Evolutionary conservation across 2,113 vertebrate genomes (phyloP), one percentile per base, ranked within the genome.

Genomic region (Lophura nycthemera): DNA sequence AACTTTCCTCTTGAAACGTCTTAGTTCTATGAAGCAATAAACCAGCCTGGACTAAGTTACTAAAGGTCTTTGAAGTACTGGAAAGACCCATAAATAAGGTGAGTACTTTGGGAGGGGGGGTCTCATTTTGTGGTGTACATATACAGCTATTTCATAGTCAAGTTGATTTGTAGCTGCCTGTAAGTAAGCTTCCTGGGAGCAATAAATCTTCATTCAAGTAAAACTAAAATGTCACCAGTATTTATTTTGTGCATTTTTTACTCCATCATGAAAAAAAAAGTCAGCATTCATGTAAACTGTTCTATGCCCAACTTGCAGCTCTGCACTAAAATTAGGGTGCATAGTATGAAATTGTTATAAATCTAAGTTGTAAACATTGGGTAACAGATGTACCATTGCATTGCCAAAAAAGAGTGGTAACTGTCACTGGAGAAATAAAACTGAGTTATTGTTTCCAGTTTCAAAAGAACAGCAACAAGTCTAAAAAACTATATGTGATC

Each of bases 41-140:
- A 99, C 97, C 98, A 94, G 97, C 98, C 98, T 98, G 98, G 98
- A 95, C 98, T 98, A 98, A 98, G 98, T 99, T 98, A 99, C 98
- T 97, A 97, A 95, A 96, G 92, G 95, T 97, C 98, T 99, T 99
- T 99, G 99, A 99, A 99, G 99, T 98, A 96, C 97, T 97, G 95
- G 96, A 98, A 97, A 97, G 96, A 98, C 97, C 97, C 98, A 98
- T 99, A 99, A 99, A 99, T 99, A 99, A 98, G 98, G 97, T 96
- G 97, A 98, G 98, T 98, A 98, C 98, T 98, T 99, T 98, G 98
- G 98, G 98, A 98, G 98, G 97, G 97, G 98, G 96, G 95, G 38
- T 38, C 95, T 95, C 72, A 91, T 98, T 98, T 97, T 96, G 97
- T 97, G 97, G 97, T 98, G 93, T 98, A 98, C 96, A 92, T 97